Evolutionary conservation across 2,797 vertebrate genomes (phyloP).

Genomic region (Rallus crepitans): DNA sequence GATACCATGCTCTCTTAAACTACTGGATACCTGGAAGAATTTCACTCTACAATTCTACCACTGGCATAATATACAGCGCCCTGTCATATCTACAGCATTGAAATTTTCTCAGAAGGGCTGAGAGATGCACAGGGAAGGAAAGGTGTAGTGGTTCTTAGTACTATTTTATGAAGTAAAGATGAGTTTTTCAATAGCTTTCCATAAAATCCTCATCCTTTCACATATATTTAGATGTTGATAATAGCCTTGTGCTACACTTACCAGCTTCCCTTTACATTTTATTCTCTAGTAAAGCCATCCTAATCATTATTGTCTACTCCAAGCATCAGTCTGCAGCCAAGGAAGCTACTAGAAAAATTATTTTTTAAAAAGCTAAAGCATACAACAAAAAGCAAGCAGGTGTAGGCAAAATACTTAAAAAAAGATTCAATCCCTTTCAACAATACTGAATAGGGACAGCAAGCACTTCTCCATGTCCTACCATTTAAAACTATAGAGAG

Average conservation of each 20-base stretch:
- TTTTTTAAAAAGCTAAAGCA: neutral
- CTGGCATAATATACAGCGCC: neutral
- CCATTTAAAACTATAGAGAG: neutral
- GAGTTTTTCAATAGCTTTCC: neutral
- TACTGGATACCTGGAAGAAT: neutral
- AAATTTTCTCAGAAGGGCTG: neutral
- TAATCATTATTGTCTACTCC: neutral
- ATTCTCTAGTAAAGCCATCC: neutral
- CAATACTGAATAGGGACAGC: neutral
- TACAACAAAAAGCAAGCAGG: neutral
- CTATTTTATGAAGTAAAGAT: neutral
- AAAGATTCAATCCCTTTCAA: neutral
- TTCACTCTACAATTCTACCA: neutral
- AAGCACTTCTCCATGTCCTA: neutral
- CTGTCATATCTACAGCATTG: neutral
- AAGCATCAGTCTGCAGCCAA: neutral
- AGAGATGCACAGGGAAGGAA: neutral
- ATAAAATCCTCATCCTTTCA: neutral
- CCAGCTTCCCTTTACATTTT: neutral
- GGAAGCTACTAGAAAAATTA: neutral
- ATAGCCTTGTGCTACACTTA: neutral
- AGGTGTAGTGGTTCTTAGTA: neutral
- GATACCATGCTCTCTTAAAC: neutral
- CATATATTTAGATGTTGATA: neutral
- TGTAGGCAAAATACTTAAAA: neutral